phyloP scores from a whole-genome alignment of 2,797 vertebrate species.

The Rhabdophis nuchalis region DNA sequence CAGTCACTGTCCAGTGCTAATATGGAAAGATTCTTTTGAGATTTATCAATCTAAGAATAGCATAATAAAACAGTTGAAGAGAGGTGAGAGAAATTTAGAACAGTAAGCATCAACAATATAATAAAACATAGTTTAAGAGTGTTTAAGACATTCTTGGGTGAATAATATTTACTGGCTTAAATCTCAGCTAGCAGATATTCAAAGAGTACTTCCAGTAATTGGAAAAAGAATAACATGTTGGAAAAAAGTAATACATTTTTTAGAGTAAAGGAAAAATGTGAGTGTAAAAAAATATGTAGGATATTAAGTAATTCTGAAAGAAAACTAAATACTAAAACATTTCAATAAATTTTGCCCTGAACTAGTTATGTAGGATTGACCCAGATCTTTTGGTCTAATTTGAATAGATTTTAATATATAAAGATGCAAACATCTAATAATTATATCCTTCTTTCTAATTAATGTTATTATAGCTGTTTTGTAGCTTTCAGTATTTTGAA shows the following conservation, averaged over 20 bases:
- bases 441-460: not conserved
- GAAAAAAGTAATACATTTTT: not conserved
- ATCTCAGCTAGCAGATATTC: not conserved
- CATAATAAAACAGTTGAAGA: not conserved
- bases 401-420: not conserved
- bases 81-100: not conserved
- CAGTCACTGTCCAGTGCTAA: not conserved
- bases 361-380: not conserved
- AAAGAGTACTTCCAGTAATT: not conserved
- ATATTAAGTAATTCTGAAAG: not conserved
- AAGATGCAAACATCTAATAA: not conserved
- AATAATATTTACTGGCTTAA: not conserved
- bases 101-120: not conserved
- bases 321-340: not conserved
- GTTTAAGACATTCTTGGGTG: not conserved
- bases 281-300: not conserved
- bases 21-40: not conserved
- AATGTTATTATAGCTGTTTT: not conserved
- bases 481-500: not conserved
- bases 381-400: not conserved
- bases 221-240: not conserved
- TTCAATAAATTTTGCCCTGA: not conserved
- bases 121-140: not conserved
- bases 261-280: not conserved
- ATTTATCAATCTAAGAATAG: not conserved